phyloP scores from a whole-genome alignment of 2,888 invertebrate genomes.

The Oithona nana region DNA sequence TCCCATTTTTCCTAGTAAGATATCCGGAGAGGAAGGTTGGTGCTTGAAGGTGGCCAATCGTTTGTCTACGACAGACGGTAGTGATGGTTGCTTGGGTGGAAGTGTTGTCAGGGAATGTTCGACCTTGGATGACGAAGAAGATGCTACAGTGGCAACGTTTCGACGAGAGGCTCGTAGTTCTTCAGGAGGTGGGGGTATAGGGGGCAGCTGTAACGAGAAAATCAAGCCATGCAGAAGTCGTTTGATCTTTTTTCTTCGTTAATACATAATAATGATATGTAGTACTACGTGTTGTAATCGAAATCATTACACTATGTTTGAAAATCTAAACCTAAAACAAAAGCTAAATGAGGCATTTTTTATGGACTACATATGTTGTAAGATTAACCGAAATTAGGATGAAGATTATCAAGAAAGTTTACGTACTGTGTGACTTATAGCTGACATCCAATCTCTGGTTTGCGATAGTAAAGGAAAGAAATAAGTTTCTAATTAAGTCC shows the following conservation, averaged over 20 bases:
- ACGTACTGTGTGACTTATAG: constrained; percentile 58
- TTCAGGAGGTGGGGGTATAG: constrained; percentile 18
- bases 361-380: too few species aligned
- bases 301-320: too few species aligned
- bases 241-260: too few species aligned
- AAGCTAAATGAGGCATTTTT: too few species aligned
- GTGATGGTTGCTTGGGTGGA: neutral
- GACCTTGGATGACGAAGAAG: neutral
- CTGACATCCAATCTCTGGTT: constrained; percentile 61
- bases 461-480: too few species aligned
- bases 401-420: neutral
- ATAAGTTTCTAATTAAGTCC: constrained; percentile 24
- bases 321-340: too few species aligned
- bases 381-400: neutral
- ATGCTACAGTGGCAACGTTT: neutral
- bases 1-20: neutral
- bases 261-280: too few species aligned
- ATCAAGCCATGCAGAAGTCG: too few species aligned
- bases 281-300: too few species aligned
- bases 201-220: constrained; percentile 17
- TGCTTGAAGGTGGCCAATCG: neutral
- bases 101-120: neutral
- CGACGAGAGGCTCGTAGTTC: constrained; percentile 18
- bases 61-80: neutral
- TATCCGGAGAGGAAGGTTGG: neutral